Conservation (phyloP, 2,888 invertebrate species). For the Epirrhoe alternata region DNA sequence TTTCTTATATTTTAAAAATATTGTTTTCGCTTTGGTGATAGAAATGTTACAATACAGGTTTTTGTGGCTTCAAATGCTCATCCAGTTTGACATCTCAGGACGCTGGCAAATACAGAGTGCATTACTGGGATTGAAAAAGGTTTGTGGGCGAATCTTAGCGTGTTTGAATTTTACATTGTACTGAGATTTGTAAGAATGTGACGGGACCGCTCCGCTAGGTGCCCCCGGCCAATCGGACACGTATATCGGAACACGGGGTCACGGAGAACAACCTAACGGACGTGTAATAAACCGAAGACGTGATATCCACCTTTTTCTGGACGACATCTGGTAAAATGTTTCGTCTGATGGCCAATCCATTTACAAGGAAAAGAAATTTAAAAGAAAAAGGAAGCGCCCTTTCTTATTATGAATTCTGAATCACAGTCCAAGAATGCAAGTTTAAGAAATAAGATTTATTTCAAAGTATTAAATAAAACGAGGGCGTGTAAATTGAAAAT, state of each 20-base stretch:
- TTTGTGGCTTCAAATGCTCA: constrained; percentile 28
- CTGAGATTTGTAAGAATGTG: constrained; percentile 26
- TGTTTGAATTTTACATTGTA: constrained; percentile 39
- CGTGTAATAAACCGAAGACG: constrained; percentile 80
- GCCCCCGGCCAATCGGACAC: constrained; percentile 64
- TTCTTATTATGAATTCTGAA: constrained; percentile 26
- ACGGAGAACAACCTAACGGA: constrained; percentile 68
- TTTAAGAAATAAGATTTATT: constrained; percentile 13
- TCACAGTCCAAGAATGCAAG: constrained; percentile 10
- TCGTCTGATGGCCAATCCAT: constrained; percentile 50
- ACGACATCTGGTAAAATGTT: constrained; percentile 59
- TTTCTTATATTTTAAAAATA: constrained; percentile 43
- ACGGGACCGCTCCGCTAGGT: constrained; percentile 20
- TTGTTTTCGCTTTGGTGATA: constrained; percentile 14
- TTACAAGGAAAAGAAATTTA: constrained; percentile 50
- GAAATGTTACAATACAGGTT: constrained; percentile 20
- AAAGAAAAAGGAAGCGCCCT: constrained; percentile 40
- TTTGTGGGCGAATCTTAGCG: constrained; percentile 23
- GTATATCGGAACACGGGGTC: constrained; percentile 68
- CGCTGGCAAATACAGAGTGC: constrained; percentile 22
- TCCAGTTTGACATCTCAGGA: constrained; percentile 21
- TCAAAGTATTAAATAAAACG: constrained; percentile 16
- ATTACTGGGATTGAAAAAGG: constrained; percentile 35
- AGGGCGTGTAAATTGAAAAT: constrained; percentile 46
- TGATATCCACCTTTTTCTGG: constrained; percentile 68